Conservation (phyloP, 2,888 invertebrate genomes). For the Tetragonula carbonaria region DNA sequence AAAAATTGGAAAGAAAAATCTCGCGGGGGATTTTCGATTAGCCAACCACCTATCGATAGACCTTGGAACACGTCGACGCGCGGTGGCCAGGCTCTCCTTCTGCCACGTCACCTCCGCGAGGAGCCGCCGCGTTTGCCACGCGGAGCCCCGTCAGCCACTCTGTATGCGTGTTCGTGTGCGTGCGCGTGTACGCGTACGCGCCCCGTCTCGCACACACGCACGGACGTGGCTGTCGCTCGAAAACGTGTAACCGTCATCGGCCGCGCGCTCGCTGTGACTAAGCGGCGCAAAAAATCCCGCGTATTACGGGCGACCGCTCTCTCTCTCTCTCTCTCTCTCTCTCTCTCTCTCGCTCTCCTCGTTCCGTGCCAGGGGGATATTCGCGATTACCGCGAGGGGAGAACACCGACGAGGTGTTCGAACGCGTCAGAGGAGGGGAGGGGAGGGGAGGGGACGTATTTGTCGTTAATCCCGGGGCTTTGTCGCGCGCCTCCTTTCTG, state of each 20-base stretch:
- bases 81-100: conserved; percentile 9
- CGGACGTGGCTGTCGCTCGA: conserved; percentile 5
- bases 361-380: conserved; percentile 39
- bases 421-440: neutral
- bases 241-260: conserved; percentile 56
- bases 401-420: conserved; percentile 44
- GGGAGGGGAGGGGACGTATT: conserved; percentile 34
- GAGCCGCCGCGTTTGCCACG: conserved; percentile 21
- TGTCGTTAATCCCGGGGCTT: conserved; percentile 18
- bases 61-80: conserved; percentile 58
- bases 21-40: conserved; percentile 40
- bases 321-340: neutral
- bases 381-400: conserved; percentile 51
- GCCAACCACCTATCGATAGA: conserved; percentile 36
- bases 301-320: conserved; percentile 42
- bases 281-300: conserved; percentile 71
- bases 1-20: neutral
- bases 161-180: neutral
- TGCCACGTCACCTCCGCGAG: conserved; percentile 10
- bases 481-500: neutral
- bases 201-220: neutral
- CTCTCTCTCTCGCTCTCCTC: neutral
- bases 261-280: conserved; percentile 70
- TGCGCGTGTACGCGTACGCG: neutral
- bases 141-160: conserved; percentile 20